Evolutionary conservation across 2,113 vertebrate genomes (phyloP).

Genomic region (Carassius carassius): DNA sequence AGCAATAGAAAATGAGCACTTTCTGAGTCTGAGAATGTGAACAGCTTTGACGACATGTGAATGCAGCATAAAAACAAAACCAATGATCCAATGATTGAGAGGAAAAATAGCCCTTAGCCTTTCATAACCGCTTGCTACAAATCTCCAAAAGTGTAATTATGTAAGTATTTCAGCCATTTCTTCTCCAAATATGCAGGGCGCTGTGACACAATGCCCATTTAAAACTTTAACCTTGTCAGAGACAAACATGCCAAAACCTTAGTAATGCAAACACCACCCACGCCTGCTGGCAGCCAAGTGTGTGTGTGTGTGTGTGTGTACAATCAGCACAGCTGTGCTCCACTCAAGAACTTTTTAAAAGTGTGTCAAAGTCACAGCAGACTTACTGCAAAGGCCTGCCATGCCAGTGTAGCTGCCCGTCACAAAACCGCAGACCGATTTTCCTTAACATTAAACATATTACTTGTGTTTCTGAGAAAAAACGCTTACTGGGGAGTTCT

Average conservation of each 20-base stretch:
- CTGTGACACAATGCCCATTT: conserved; percentile 41
- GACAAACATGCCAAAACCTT: conserved; percentile 39
- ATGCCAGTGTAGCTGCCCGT: neutral
- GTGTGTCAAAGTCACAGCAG: conserved; percentile 42
- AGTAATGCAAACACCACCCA: conserved; percentile 42
- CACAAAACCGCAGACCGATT: conserved; percentile 40
- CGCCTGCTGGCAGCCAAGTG: conserved; percentile 23
- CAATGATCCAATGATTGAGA: neutral
- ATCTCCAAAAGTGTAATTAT: neutral
- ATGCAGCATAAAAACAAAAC: neutral
- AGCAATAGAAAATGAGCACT: neutral
- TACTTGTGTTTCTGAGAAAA: conserved; percentile 5
- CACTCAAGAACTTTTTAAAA: conserved; percentile 39
- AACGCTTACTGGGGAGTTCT: neutral
- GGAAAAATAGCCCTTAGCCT: neutral
- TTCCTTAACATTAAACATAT: conserved; percentile 44
- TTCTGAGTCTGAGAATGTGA: neutral
- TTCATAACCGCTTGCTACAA: neutral
- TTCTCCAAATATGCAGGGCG: neutral
- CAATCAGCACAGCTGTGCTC: conserved; percentile 38
- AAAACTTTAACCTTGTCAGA: conserved; percentile 33
- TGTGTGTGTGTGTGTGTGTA: neutral
- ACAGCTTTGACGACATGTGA: neutral
- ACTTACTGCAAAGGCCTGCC: conserved; percentile 14
- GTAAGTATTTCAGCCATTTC: neutral